Conservation (phyloP, 1,140 invertebrate species). For the Battus philenor region DNA sequence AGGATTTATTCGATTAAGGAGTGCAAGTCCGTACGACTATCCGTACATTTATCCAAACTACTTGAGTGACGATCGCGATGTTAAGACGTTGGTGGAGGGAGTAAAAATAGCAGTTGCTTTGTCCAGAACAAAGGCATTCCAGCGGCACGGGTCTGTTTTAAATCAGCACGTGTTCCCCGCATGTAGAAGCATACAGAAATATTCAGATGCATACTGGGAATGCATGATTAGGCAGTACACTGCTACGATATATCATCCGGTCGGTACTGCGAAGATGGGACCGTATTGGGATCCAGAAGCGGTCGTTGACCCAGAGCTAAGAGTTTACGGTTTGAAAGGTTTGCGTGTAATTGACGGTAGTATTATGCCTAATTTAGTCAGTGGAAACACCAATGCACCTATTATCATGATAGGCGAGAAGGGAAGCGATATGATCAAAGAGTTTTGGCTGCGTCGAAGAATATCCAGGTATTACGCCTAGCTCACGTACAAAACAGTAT, state of each 20-base stretch:
- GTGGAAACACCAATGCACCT: slow-evolving; percentile 90
- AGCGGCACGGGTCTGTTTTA: slow-evolving; percentile 81
- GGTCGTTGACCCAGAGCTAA: slow-evolving; percentile 90
- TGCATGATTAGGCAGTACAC: slow-evolving; percentile 90
- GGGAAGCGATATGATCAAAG: slow-evolving; percentile 88
- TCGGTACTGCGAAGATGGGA: slow-evolving; percentile 96
- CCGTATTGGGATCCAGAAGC: slow-evolving; percentile 88
- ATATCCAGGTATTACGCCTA: slow-evolving; percentile 53
- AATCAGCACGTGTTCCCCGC: slow-evolving; percentile 83
- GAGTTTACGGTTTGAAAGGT: slow-evolving; percentile 87
- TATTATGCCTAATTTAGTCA: slow-evolving; percentile 89
- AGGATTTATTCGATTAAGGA: slow-evolving; percentile 87
- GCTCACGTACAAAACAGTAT: slow-evolving; percentile 49
- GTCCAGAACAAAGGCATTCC: slow-evolving; percentile 84
- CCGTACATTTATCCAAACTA: slow-evolving; percentile 96
- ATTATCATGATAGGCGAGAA: slow-evolving; percentile 92
- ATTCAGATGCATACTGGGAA: slow-evolving; percentile 87
- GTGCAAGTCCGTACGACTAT: slow-evolving; percentile 90
- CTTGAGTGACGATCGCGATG: slow-evolving; percentile 86
- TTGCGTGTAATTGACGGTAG: slow-evolving; percentile 91
- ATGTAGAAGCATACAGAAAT: slow-evolving; percentile 80
- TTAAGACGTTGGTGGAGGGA: slow-evolving; percentile 88
- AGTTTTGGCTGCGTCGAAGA: slow-evolving; percentile 81
- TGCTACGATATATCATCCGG: slow-evolving; percentile 90
- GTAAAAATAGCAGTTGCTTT: slow-evolving; percentile 86